Conservation (phyloP, 1,140 invertebrate species). For the Drosophila persimilis region DNA sequence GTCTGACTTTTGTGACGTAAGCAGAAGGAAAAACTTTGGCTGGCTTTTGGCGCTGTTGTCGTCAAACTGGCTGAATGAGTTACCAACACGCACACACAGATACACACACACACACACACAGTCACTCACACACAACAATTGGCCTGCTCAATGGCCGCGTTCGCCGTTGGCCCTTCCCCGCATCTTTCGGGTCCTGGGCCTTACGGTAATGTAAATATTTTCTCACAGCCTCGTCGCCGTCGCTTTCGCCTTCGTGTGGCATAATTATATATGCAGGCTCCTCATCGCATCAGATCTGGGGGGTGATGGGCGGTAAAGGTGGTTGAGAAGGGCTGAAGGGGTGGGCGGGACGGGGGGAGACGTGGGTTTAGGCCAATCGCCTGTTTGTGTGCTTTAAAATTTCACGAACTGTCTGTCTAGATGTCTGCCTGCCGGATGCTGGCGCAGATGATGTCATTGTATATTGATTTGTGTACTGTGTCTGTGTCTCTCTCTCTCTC, state of each 20-base stretch:
- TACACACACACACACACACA: conserved; percentile 21
- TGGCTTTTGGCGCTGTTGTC: conserved; percentile 62
- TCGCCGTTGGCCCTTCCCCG: neutral
- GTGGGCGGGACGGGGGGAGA: neutral
- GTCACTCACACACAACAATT: conserved; percentile 55
- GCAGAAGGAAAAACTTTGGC: conserved; percentile 46
- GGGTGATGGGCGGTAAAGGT: no score
- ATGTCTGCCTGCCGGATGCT: conserved; percentile 21
- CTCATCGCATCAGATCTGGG: neutral
- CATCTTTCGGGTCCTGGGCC: conserved; percentile 26
- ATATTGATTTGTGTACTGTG: conserved; percentile 59
- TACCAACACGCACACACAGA: conserved; percentile 47
- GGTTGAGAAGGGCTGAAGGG: no score
- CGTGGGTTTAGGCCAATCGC: conserved; percentile 20
- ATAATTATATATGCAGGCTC: conserved; percentile 75
- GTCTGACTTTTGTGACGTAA: conserved; percentile 60
- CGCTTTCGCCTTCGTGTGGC: conserved; percentile 22
- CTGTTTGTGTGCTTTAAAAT: conserved; percentile 59
- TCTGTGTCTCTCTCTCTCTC: conserved; percentile 11
- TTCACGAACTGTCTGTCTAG: conserved; percentile 22
- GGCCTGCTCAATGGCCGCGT: conserved; percentile 70
- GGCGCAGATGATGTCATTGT: conserved; percentile 70
- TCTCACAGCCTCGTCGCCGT: conserved; percentile 31
- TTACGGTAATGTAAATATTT: conserved; percentile 81
- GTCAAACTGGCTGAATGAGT: conserved; percentile 79